phyloP scores from a whole-genome alignment of 2,888 invertebrate genomes.

The Chorisops tibialis region DNA sequence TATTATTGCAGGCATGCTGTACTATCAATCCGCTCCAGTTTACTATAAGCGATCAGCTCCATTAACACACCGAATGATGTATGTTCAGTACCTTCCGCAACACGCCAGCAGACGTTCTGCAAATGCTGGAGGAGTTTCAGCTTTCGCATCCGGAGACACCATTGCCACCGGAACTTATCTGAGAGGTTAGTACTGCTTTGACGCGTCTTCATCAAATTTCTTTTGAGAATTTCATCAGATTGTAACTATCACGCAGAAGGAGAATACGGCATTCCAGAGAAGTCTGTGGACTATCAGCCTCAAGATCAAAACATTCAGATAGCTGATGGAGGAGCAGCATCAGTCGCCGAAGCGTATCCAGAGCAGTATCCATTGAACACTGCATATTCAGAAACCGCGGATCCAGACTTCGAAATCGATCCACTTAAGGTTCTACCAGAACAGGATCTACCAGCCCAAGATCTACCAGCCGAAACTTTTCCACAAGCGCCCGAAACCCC shows the following conservation, averaged over 20 bases:
- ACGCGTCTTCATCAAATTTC: neutral
- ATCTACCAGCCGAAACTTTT: slow-evolving; percentile 20
- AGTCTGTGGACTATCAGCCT: slow-evolving; percentile 4
- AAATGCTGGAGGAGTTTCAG: slow-evolving; percentile 44
- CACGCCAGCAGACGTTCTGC: slow-evolving; percentile 45
- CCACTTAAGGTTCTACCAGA: slow-evolving; percentile 1
- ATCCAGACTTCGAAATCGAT: slow-evolving; percentile 22
- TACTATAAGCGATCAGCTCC: slow-evolving; percentile 35
- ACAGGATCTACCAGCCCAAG: slow-evolving; percentile 20
- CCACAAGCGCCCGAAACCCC: slow-evolving; percentile 8
- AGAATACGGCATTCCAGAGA: neutral
- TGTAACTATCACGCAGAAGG: slow-evolving; percentile 6
- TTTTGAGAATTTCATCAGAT: slow-evolving; percentile 8
- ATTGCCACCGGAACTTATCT: slow-evolving; percentile 49
- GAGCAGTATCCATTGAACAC: slow-evolving; percentile 12
- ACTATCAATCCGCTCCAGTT: slow-evolving; percentile 38
- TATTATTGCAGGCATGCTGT: slow-evolving; percentile 19
- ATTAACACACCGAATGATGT: slow-evolving; percentile 45
- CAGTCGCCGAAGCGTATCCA: slow-evolving; percentile 50
- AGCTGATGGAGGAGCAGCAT: slow-evolving; percentile 37
- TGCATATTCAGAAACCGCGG: slow-evolving; percentile 1
- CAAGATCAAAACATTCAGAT: neutral
- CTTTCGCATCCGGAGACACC: slow-evolving; percentile 49
- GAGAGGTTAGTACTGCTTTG: slow-evolving; percentile 42
- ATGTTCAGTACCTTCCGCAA: slow-evolving; percentile 46